Conservation (phyloP, 2,113 vertebrate genomes). For the Hirundichthys speculiger region DNA sequence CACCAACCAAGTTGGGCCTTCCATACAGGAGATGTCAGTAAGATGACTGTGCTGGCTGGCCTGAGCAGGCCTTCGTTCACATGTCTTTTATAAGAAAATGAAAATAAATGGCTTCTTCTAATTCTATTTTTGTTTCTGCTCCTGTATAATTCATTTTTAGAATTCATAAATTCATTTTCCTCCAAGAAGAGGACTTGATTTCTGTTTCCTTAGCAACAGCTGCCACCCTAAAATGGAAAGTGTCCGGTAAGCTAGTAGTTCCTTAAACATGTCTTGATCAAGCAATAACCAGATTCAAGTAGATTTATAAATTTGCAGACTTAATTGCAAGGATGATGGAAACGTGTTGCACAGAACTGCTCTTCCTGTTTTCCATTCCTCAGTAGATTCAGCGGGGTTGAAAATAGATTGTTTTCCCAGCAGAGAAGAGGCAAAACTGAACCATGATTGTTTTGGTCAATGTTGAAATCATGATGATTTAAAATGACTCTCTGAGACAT, state of each 20-base stretch:
- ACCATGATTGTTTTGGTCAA: no score
- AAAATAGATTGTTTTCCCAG: no score
- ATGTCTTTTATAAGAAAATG: constrained; percentile 32
- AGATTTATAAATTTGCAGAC: background rate
- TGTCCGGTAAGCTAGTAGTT: background rate
- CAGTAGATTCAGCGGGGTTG: no score
- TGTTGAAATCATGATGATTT: no score
- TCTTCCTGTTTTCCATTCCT: no score
- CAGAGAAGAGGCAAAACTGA: no score
- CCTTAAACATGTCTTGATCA: background rate
- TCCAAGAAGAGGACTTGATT: background rate
- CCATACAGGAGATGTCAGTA: constrained; percentile 13
- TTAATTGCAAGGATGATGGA: background rate
- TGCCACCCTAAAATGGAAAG: background rate
- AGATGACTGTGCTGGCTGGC: constrained; percentile 19
- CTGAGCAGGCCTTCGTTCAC: constrained; percentile 24
- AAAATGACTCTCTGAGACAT: no score
- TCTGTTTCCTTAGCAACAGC: constrained; percentile 11
- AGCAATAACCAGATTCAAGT: background rate
- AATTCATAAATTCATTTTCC: constrained; percentile 34
- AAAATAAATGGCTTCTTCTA: constrained; percentile 63
- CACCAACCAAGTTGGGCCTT: constrained; percentile 22
- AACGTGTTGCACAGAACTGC: no score
- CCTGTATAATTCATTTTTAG: no score
- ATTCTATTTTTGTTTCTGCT: constrained; percentile 12